Base-by-base conservation (phyloP, 2,888 invertebrate genomes). In the Lepetodrilus schrolli region DNA sequence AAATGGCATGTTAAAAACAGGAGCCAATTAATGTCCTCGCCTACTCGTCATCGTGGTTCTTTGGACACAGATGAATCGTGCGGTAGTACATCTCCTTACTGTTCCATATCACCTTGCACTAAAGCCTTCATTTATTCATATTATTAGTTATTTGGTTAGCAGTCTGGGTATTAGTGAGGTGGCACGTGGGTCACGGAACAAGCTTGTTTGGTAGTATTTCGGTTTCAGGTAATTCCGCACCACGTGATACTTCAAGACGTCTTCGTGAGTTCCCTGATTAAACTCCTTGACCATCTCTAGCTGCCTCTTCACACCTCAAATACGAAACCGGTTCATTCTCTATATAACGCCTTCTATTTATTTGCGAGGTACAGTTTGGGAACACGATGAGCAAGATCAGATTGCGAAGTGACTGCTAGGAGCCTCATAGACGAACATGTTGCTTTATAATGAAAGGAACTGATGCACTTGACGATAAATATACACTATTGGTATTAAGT, bases 101-200 rank as follows among this genome's bases (percentile, higher is more conserved):
- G 13, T 17, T 4, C n/a, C 8, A 13, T 17, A 43, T 17, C 17
- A 17, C 43, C 17, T 43, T 17, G 43, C 43, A 43, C 43, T 43
- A 43, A 17, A 23, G n/a, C 8, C 34, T 30, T 58, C n/a, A 58
- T 58, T 58, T 58, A 58, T 58, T 58, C n/a, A 58, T 30, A 30
- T 23, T 30, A 58, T 58, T 58, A 58, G 26, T 30, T 58, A 30
- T 58, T 58, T 58, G 58, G 26, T 58, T 58, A 58, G 30, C 17
- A n/a, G n/a, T 43, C 4, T 1, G 17, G 58, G 3, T 17, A 58
- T 58, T 30, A 58, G 17, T 17, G 17, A 4, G 58, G 34, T 34
- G 43, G 13, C n/a, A 4, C 43, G 13, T 13, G 17, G 43, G 43
- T 43, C 43, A 43, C 17, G 43, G 43, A 43, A 43, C 43, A 3